Evolutionary conservation across 2,888 invertebrate genomes (phyloP).

Genomic region (Yponomeuta evonymella): DNA sequence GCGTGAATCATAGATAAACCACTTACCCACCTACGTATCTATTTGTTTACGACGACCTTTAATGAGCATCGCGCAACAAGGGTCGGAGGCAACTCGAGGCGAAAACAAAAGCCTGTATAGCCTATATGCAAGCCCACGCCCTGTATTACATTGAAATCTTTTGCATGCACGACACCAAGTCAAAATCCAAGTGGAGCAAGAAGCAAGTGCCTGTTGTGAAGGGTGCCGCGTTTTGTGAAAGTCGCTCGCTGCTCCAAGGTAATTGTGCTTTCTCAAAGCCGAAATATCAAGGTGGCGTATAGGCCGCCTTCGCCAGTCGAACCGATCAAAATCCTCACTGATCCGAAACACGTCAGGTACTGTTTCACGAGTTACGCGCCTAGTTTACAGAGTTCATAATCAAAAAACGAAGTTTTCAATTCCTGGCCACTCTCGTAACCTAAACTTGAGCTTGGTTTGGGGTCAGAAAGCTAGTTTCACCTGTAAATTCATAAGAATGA

Average conservation of each 20-base stretch:
- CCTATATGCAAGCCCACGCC: neutral
- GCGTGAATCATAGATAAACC: conserved; percentile 70
- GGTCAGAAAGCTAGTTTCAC: no score
- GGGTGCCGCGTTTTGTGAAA: neutral
- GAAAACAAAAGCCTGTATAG: neutral
- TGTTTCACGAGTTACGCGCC: no score
- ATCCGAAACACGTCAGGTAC: no score
- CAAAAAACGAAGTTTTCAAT: no score
- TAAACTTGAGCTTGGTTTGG: no score
- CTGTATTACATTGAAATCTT: neutral
- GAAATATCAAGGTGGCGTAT: neutral
- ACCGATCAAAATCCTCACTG: no score
- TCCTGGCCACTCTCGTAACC: no score
- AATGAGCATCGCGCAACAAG: conserved; percentile 51
- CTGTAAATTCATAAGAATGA: no score
- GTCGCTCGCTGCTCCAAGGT: neutral
- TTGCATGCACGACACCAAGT: neutral
- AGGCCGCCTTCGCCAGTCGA: no score
- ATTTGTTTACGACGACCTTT: conserved; percentile 68
- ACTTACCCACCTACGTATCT: conserved; percentile 55
- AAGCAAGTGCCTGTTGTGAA: neutral
- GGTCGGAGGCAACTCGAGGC: conserved; percentile 35
- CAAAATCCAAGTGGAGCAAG: neutral
- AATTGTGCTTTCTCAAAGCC: neutral
- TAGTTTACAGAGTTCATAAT: no score